Conservation (phyloP, 2,888 invertebrate genomes). For the Megastigmus dorsalis region DNA sequence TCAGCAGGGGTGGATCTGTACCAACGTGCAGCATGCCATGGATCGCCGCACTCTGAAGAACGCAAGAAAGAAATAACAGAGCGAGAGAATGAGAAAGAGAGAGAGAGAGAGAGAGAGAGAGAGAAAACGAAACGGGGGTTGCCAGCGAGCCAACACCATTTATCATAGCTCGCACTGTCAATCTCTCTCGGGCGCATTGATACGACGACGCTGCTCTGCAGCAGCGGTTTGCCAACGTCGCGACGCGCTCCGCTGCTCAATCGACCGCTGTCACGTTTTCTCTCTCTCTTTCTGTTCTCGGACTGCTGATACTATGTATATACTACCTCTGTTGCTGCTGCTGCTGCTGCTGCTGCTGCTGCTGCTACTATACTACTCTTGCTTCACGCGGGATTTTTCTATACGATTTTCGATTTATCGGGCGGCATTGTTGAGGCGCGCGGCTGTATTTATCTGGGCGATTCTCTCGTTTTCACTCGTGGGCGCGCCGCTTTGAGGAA, state of each 20-base stretch:
- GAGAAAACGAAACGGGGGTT: slow-evolving; percentile 19
- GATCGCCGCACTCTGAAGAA: background rate
- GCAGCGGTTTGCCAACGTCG: slow-evolving; percentile 64
- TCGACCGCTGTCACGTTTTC: too few species aligned
- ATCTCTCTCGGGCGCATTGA: slow-evolving; percentile 71
- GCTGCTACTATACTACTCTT: too few species aligned
- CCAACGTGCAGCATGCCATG: slow-evolving; percentile 25
- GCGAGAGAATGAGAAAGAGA: slow-evolving; percentile 21
- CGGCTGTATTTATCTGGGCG: background rate
- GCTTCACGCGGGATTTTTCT: background rate
- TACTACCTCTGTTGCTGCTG: too few species aligned
- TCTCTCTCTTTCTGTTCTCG: too few species aligned
- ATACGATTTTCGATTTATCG: slow-evolving; percentile 25
- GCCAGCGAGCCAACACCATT: slow-evolving; percentile 62
- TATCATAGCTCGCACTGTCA: slow-evolving; percentile 71
- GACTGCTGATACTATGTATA: too few species aligned
- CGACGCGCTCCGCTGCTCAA: slow-evolving; percentile 61
- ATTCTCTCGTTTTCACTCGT: background rate
- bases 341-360: too few species aligned
- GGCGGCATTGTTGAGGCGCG: background rate
- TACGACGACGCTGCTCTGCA: slow-evolving; percentile 62
- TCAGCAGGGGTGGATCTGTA: slow-evolving; percentile 65
- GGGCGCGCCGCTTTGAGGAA: background rate
- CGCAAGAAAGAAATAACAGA: slow-evolving; percentile 49
- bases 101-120: slow-evolving; percentile 49